Conservation (phyloP, 1,140 invertebrate genomes). For the Pachyrhynchus sulphureomaculatus region DNA sequence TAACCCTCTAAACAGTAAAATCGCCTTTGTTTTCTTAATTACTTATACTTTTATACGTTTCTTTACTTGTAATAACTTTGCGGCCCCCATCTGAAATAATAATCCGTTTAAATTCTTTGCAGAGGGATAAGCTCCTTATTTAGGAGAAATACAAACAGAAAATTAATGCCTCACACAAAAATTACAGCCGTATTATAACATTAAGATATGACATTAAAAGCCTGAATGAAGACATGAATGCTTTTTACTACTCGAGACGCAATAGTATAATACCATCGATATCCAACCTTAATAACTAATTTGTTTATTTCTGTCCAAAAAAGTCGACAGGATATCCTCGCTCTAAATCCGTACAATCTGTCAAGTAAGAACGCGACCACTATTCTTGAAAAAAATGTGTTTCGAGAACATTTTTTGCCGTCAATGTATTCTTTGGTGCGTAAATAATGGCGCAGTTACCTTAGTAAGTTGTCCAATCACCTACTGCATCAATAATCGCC, state of each 20-base stretch:
- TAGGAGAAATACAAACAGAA: slow-evolving; percentile 26
- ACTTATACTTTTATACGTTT: slow-evolving; percentile 44
- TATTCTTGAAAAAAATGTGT: too few relatives aligned
- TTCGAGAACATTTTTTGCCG: too few relatives aligned
- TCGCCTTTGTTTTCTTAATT: slow-evolving; percentile 43
- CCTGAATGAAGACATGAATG: slow-evolving; percentile 7
- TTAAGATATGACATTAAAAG: slow-evolving; percentile 23
- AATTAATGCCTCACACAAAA: slow-evolving; percentile 25
- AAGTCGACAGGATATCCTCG: too few relatives aligned
- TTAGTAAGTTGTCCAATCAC: too few relatives aligned
- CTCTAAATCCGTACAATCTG: too few relatives aligned
- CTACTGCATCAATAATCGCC: too few relatives aligned
- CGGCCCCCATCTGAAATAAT: slow-evolving; percentile 33
- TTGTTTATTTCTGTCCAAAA: too few relatives aligned
- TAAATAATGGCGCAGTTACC: too few relatives aligned
- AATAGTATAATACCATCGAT: background rate
- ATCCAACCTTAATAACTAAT: too few relatives aligned
- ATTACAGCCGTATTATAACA: slow-evolving; percentile 26
- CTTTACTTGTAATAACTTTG: slow-evolving; percentile 41
- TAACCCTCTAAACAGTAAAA: slow-evolving; percentile 32
- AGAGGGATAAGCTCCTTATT: slow-evolving; percentile 21
- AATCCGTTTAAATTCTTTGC: slow-evolving; percentile 40
- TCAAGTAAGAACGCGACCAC: too few relatives aligned
- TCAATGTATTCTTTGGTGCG: too few relatives aligned
- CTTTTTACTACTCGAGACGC: background rate